Evolutionary conservation across 2,113 vertebrate species (phyloP).

Genomic region (Atractosteus spatula): DNA sequence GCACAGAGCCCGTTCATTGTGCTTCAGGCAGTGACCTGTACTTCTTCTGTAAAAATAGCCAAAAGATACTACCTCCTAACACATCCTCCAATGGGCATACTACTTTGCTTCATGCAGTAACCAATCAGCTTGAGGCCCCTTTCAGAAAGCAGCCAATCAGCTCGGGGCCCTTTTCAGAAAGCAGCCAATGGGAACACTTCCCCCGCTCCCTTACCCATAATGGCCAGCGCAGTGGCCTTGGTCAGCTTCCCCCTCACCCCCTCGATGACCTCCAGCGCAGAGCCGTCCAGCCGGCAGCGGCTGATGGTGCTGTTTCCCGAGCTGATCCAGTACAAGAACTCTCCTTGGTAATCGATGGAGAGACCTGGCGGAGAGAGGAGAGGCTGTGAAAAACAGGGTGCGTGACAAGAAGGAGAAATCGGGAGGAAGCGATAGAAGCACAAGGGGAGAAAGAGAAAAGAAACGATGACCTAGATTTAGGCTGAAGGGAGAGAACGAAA

Average conservation of each 20-base stretch:
- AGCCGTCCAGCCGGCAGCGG: constrained; percentile 82
- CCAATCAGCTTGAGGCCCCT: not conserved
- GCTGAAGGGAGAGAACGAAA: no score
- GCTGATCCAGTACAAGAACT: constrained; percentile 92
- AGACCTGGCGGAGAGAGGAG: constrained; percentile 65
- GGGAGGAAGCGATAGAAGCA: no score
- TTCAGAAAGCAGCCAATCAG: not conserved
- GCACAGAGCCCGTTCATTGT: no score
- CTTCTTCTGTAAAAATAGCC: no score
- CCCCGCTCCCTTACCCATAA: constrained; percentile 80
- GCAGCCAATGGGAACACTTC: no score
- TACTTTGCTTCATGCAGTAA: not conserved
- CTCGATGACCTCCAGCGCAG: constrained; percentile 72
- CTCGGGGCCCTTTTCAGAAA: not conserved
- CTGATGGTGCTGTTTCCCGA: constrained; percentile 85
- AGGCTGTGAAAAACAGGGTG: not conserved
- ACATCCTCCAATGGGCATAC: not conserved
- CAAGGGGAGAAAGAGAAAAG: no score
- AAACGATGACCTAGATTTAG: no score
- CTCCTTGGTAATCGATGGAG: constrained; percentile 83
- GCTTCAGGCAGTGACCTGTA: no score
- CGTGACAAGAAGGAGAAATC: not conserved
- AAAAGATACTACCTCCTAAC: no score
- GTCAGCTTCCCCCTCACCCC: constrained; percentile 73
- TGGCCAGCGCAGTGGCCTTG: constrained; percentile 87